phyloP scores from a whole-genome alignment of 2,888 invertebrate genomes.

The Odontothrips loti region DNA sequence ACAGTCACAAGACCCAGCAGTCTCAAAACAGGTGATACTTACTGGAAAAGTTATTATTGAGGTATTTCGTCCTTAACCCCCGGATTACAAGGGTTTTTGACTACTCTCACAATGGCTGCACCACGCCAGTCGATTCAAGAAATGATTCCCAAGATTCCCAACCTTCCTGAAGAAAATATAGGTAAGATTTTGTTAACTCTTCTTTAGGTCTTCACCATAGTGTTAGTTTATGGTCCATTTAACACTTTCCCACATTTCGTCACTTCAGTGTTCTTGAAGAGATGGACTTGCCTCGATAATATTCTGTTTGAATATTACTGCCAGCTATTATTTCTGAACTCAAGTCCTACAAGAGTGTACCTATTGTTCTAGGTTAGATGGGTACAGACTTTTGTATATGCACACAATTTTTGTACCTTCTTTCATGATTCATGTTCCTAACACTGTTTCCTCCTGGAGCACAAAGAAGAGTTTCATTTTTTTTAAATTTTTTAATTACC shows the following conservation, averaged over 20 bases:
- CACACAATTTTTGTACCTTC: too few relatives aligned
- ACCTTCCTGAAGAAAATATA: slow-evolving; percentile 78
- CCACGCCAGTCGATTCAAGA: slow-evolving; percentile 55
- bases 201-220: neutral
- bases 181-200: slow-evolving; percentile 55
- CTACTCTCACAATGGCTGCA: neutral
- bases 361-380: neutral
- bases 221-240: neutral
- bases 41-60: neutral
- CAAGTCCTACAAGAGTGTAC: neutral
- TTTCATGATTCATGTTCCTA: too few relatives aligned
- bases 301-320: too few relatives aligned
- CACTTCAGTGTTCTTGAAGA: too few relatives aligned
- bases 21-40: slow-evolving; percentile 25
- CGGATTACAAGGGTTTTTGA: neutral
- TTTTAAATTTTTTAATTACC: slow-evolving; percentile 24
- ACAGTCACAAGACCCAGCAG: slow-evolving; percentile 24
- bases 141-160: slow-evolving; percentile 67
- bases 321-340: too few relatives aligned
- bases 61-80: neutral
- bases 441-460: slow-evolving; percentile 29
- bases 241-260: neutral
- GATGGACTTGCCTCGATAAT: too few relatives aligned
- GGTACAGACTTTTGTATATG: neutral
- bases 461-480: slow-evolving; percentile 27